These are phyloP conservation scores for Thereva nobilitata DNA, from an alignment of 2,888 invertebrate genomes.

Conservation along the genomic window DNA sequence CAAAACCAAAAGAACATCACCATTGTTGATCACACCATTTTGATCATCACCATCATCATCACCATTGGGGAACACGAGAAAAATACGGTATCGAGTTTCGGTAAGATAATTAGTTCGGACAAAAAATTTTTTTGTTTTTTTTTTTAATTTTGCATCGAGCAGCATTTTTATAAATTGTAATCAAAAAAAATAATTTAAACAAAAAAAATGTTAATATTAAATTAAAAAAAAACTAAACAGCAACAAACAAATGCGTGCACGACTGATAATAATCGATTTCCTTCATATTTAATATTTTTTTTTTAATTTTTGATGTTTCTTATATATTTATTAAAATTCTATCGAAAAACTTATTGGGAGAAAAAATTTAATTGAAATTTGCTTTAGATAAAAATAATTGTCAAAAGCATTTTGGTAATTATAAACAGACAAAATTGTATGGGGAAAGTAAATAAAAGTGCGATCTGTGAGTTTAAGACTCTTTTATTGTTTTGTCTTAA, in stretches of 20 bases:
- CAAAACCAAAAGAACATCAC: constrained; percentile 30
- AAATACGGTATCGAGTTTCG: constrained; percentile 61
- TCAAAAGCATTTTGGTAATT: no score
- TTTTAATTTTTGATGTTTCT: constrained; percentile 11
- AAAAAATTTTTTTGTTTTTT: constrained; percentile 49
- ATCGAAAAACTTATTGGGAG: no score
- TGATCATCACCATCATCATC: constrained; percentile 50
- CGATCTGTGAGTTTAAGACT: constrained; percentile 17
- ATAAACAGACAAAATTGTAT: no score
- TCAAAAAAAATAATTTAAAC: constrained; percentile 19
- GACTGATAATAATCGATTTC: constrained; percentile 20
- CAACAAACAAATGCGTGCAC: constrained; percentile 43
- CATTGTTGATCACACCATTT: constrained; percentile 39
- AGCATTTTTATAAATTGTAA: constrained; percentile 35
- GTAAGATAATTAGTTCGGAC: constrained; percentile 61
- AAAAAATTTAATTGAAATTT: no score
- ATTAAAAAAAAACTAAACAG: constrained; percentile 41
- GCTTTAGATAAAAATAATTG: no score
- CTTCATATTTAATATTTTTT: constrained; percentile 22
- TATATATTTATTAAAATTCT: no score
- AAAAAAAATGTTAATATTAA: constrained; percentile 9
- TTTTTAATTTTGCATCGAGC: constrained; percentile 43
- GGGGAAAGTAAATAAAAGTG: constrained; percentile 10
- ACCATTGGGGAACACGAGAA: constrained; percentile 60
- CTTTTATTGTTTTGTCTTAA: no score